phyloP scores from a whole-genome alignment of 2,888 invertebrate species.

The Tachina grossa region DNA sequence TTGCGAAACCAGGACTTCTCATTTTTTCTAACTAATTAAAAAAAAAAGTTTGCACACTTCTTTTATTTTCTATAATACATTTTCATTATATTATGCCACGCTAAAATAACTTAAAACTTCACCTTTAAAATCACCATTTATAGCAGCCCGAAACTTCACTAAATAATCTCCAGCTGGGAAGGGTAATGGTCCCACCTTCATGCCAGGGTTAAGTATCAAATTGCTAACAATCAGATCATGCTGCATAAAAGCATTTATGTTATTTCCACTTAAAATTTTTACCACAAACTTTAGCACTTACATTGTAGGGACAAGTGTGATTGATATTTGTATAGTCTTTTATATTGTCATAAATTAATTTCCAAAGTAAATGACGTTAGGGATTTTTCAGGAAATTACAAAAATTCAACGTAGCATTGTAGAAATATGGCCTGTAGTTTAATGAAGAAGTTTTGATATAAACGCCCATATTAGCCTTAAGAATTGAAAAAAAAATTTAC shows the following conservation, averaged over 20 bases:
- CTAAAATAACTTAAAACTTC: too few species aligned
- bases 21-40: too few species aligned
- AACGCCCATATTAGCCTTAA: background rate
- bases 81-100: too few species aligned
- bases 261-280: background rate
- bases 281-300: background rate
- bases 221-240: too few species aligned
- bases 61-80: too few species aligned
- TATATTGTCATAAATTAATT: background rate
- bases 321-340: conserved; percentile 5
- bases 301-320: conserved; percentile 41
- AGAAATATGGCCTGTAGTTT: conserved; percentile 11
- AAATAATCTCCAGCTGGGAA: too few species aligned
- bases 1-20: too few species aligned
- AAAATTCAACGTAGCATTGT: conserved; percentile 8
- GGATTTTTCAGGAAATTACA: conserved; percentile 25
- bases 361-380: conserved; percentile 15
- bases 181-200: too few species aligned
- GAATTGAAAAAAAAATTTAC: background rate
- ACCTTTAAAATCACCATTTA: too few species aligned
- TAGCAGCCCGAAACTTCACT: too few species aligned
- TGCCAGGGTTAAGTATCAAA: too few species aligned
- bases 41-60: too few species aligned
- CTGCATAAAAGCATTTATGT: background rate
- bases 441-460: background rate